These are phyloP conservation scores for Mellivora capensis DNA, from an alignment of 2,113 vertebrate species.

Conservation along the genomic window DNA sequence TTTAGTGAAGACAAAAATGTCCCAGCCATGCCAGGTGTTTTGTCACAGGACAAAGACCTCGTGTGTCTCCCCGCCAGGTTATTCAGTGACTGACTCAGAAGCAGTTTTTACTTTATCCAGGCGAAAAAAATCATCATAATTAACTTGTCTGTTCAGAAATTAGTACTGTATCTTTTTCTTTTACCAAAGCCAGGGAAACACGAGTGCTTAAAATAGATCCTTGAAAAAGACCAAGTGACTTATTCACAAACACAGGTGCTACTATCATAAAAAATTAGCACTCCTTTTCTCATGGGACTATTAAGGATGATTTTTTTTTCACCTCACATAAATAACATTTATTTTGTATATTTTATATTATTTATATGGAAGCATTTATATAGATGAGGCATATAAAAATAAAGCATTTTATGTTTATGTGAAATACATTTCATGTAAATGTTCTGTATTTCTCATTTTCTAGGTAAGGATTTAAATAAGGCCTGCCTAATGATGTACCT, in stretches of 20 bases:
- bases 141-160: constrained; percentile 41
- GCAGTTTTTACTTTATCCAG: background rate
- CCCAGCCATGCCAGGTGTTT: background rate
- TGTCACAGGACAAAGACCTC: constrained; percentile 21
- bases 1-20: constrained; percentile 5
- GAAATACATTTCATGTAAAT: background rate
- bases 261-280: background rate
- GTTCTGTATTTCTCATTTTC: background rate
- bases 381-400: background rate
- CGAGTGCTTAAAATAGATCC: constrained; percentile 25
- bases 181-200: constrained; percentile 14
- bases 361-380: background rate
- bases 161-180: background rate
- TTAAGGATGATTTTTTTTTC: background rate
- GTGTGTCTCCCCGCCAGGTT: background rate
- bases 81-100: constrained; percentile 42
- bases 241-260: constrained; percentile 45
- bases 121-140: background rate
- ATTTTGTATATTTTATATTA: background rate
- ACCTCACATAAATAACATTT: background rate
- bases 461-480: background rate
- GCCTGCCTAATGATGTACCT: background rate
- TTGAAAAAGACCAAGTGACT: constrained; percentile 30
- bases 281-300: background rate
- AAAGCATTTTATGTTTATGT: background rate